Conservation (phyloP, 2,797 vertebrate species). For the Gymnoscopelus braueri region DNA sequence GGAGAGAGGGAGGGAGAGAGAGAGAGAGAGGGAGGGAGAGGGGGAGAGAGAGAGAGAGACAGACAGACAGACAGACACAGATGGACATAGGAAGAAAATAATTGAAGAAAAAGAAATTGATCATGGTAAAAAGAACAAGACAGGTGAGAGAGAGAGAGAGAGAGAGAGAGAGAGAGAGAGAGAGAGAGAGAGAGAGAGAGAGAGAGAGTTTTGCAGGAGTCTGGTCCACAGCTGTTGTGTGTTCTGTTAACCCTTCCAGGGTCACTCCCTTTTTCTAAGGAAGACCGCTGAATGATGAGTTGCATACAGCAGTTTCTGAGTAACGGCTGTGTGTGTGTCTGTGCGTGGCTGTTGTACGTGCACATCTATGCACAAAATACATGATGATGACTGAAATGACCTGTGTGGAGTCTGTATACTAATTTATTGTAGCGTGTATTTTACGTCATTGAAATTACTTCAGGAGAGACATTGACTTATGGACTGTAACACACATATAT, state of each 20-base stretch:
- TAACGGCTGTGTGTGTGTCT: constrained; percentile 18
- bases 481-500: too few species aligned
- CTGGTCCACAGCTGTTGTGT: constrained; percentile 70
- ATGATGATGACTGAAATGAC: too few species aligned
- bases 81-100: constrained; percentile 11
- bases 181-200: constrained; percentile 1
- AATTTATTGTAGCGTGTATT: too few species aligned
- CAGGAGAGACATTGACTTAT: too few species aligned
- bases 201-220: constrained; percentile 37
- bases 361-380: background rate
- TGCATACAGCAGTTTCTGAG: constrained; percentile 56
- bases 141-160: constrained; percentile 14
- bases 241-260: constrained; percentile 61
- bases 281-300: constrained; percentile 61
- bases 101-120: too few species aligned
- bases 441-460: too few species aligned
- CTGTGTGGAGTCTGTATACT: too few species aligned
- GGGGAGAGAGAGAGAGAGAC: constrained; percentile 22
- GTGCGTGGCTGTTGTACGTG: background rate
- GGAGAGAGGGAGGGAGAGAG: background rate
- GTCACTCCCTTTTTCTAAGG: constrained; percentile 49
- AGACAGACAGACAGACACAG: background rate
- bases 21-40: constrained; percentile 22
- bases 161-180: constrained; percentile 17
- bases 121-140: background rate